Conservation (phyloP, 2,113 vertebrate species). For the Varanus komodoensis region DNA sequence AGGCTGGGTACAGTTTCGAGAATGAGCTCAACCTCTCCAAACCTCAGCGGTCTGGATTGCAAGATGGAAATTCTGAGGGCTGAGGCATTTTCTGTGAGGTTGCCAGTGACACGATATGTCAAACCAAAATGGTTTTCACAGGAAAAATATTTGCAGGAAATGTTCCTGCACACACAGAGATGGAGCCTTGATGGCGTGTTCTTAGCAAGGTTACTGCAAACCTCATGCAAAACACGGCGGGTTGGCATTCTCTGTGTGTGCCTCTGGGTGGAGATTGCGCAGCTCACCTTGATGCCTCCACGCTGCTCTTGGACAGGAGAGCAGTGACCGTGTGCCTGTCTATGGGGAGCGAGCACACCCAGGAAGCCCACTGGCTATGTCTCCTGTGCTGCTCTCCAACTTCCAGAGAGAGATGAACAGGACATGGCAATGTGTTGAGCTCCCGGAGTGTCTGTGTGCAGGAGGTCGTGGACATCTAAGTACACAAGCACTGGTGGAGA, state of each 20-base stretch:
- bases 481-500: not conserved
- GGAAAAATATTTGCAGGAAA: not conserved
- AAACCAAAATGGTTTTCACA: not conserved
- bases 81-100: conserved; percentile 7
- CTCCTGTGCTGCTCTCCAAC: not conserved
- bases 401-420: not conserved
- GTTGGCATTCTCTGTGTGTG: not conserved
- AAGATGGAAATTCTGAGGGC: not conserved
- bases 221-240: not conserved
- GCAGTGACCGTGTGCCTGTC: not conserved
- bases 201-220: not conserved
- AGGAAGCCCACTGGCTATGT: not conserved
- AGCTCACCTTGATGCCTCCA: not conserved
- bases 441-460: not conserved
- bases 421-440: not conserved
- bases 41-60: not conserved
- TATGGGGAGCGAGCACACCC: not conserved
- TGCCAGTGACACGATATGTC: conserved; percentile 7
- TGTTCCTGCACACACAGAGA: not conserved
- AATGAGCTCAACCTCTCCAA: conserved; percentile 17
- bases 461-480: too few relatives aligned
- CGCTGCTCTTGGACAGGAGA: not conserved
- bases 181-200: not conserved
- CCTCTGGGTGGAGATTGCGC: not conserved
- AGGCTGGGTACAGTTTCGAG: conserved; percentile 18